Evolutionary conservation across 2,113 vertebrate species (phyloP).

Genomic region (Phycodurus eques): DNA sequence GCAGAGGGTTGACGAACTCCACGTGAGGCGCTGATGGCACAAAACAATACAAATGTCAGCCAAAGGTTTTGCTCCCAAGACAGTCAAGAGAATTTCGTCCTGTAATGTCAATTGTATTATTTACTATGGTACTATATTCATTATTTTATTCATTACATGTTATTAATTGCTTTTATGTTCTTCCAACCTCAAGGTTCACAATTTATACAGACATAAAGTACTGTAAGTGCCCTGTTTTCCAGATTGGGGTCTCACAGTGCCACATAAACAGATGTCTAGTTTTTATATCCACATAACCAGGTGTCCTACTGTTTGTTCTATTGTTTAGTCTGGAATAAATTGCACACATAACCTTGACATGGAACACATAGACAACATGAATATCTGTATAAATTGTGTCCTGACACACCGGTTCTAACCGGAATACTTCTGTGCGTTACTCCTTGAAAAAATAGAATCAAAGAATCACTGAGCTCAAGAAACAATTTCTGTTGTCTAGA

Average conservation of each 20-base stretch:
- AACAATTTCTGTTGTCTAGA: no score
- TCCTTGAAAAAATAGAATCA: no score
- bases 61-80: background rate
- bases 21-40: constrained; percentile 82
- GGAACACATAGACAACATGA: background rate
- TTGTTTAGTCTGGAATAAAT: background rate
- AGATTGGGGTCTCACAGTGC: background rate
- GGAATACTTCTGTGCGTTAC: no score
- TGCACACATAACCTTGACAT: background rate
- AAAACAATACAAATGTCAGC: background rate
- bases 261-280: no score
- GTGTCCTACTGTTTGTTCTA: background rate
- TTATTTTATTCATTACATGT: background rate
- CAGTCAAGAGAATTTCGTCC: constrained; percentile 1
- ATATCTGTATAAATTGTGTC: background rate
- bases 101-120: background rate
- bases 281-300: background rate
- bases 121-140: no score
- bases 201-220: background rate
- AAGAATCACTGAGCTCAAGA: background rate
- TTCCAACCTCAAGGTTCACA: no score
- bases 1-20: constrained; percentile 89
- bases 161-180: background rate
- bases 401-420: no score
- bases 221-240: background rate